These are phyloP conservation scores for Lepidochrysops patricia DNA, from an alignment of 2,888 invertebrate species.

Conservation along the genomic window DNA sequence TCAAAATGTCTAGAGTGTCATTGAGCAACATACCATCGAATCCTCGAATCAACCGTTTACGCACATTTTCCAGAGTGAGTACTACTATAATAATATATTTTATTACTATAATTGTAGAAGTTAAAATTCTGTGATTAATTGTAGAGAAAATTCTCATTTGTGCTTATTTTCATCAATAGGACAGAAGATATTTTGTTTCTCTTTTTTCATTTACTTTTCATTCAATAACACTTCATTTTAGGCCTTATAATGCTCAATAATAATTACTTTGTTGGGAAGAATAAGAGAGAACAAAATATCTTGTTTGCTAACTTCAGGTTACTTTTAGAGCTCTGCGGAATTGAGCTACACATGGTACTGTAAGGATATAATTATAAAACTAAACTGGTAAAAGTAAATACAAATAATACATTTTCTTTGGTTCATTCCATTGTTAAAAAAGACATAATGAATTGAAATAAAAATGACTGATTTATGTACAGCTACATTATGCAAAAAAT, in stretches of 20 bases:
- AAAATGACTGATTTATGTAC: neutral
- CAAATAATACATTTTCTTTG: neutral
- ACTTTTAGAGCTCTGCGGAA: too few species aligned
- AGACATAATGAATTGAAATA: neutral
- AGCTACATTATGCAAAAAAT: too few species aligned
- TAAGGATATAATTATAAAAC: neutral
- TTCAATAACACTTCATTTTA: too few species aligned
- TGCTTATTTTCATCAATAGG: neutral
- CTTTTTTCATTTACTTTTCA: too few species aligned
- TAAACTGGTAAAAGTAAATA: neutral
- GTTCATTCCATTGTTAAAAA: neutral
- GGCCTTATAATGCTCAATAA: too few species aligned
- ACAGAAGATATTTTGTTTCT: too few species aligned
- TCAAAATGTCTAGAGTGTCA: slow-evolving; percentile 65
- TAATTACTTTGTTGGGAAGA: too few species aligned
- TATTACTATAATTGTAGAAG: slow-evolving; percentile 17
- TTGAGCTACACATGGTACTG: too few species aligned
- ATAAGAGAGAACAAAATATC: too few species aligned
- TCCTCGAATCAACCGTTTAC: slow-evolving; percentile 59
- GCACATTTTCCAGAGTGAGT: slow-evolving; percentile 68
- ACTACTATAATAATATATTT: neutral
- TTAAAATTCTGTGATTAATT: neutral
- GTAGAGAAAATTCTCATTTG: neutral
- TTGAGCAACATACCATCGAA: slow-evolving; percentile 67
- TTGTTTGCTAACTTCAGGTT: too few species aligned